Base-by-base conservation (phyloP, 2,113 vertebrate species). In the Danio rerio region DNA sequence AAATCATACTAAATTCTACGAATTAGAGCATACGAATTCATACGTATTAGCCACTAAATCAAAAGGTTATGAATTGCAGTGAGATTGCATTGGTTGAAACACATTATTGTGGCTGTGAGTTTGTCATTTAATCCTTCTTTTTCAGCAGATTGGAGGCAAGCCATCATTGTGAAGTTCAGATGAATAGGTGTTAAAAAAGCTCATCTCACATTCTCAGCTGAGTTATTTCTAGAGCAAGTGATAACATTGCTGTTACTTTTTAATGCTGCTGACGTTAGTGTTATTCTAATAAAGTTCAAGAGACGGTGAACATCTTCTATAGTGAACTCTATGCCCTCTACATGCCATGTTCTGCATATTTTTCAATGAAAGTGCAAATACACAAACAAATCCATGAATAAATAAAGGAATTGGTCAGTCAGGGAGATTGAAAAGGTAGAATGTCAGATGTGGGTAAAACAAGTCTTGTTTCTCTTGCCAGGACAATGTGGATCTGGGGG, bases 401-500 rank as follows among this genome's bases (percentile, higher is more conserved):
- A 61, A 31, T 10, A 5, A 8, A 53, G n/a, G 6, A 59, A 10
- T 76, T 18, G 11, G 12, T 20, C 45, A 5, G 45, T 13, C n/a
- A 50, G 12, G 47, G 4, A 50, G 12, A 12, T 70, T 43, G 31
- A 42, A 71, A 7, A 53, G 20, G 53, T 56, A 47, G 55, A 75
- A 75, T 45, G 8, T 18, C 52, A 73, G 6, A 20, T 20, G 3
- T 11, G 31, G 45, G 4, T 47, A 31, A 59, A 59, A 31, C 43
- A 16, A 20, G 63, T 72, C 0, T 4, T 68, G 9, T 31, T 47
- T 59, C 42, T 73, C 45, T 83, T 89, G 87, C 86, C 89, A 99
- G 98, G 98, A 99, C 89, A 98, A 98, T 0, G 96, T 99, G 92
- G 97, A 99, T 89, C 96, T 99, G 21, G 98, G 98, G 42, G 98